Conservation (phyloP, 2,888 invertebrate species). For the Ernsta delagoae region DNA sequence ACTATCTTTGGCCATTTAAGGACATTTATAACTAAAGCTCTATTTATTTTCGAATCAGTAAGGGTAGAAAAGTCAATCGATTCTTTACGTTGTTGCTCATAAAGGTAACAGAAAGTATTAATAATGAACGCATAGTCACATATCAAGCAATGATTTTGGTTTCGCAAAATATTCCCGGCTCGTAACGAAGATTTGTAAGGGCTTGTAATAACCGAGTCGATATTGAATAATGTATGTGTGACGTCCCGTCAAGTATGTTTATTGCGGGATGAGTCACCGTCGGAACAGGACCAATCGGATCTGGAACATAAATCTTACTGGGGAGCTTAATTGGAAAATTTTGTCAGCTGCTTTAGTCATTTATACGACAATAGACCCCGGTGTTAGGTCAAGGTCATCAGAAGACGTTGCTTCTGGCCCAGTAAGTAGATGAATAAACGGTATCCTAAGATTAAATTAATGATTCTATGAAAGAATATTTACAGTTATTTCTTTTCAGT, state of each 20-base stretch:
- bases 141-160: too few relatives aligned
- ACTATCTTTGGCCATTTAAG: too few relatives aligned
- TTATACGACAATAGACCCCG: not conserved
- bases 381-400: not conserved
- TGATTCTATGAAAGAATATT: not conserved
- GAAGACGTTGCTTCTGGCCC: not conserved
- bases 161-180: not conserved
- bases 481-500: not conserved
- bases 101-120: too few relatives aligned
- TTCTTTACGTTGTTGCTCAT: too few relatives aligned
- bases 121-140: too few relatives aligned
- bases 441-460: too few relatives aligned
- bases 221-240: slow-evolving; percentile 32
- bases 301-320: slow-evolving; percentile 14
- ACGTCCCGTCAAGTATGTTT: slow-evolving; percentile 15
- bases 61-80: too few relatives aligned
- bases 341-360: slow-evolving; percentile 5
- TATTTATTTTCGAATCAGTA: too few relatives aligned
- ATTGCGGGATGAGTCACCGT: slow-evolving; percentile 15
- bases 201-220: slow-evolving; percentile 20
- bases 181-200: too few relatives aligned
- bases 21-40: too few relatives aligned
- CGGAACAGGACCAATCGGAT: slow-evolving; percentile 17
- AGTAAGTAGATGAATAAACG: too few relatives aligned
- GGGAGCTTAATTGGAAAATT: slow-evolving; percentile 22